phyloP scores from a whole-genome alignment of 2,888 invertebrate genomes.

The Lasiommata megera region DNA sequence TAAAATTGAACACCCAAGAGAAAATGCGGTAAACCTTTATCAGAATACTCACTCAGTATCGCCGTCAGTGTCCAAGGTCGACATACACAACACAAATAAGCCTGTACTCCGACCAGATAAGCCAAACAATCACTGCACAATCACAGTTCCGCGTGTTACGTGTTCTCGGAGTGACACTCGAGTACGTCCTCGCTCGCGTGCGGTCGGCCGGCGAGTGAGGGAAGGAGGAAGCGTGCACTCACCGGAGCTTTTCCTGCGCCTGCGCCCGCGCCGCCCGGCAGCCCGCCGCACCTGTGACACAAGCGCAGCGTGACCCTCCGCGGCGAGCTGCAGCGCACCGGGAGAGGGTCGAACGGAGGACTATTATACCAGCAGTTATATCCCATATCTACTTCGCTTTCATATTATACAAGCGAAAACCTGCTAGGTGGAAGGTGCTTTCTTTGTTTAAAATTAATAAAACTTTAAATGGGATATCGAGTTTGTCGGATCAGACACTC shows the following conservation, averaged over 20 bases:
- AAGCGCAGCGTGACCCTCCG: slow-evolving; percentile 48
- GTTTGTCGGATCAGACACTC: too few species aligned
- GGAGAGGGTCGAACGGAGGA: too few species aligned
- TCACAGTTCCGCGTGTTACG: slow-evolving; percentile 12
- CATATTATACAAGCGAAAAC: too few species aligned
- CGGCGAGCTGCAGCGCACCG: neutral
- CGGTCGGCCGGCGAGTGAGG: slow-evolving; percentile 57
- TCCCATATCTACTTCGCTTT: too few species aligned
- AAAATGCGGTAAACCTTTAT: slow-evolving; percentile 16
- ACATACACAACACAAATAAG: slow-evolving; percentile 19
- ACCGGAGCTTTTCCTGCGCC: slow-evolving; percentile 74
- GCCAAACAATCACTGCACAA: slow-evolving; percentile 27
- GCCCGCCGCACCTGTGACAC: slow-evolving; percentile 68
- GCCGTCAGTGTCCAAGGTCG: slow-evolving; percentile 18
- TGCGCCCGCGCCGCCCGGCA: slow-evolving; percentile 64
- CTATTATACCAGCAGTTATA: too few species aligned
- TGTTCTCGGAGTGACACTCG: neutral
- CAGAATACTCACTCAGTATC: slow-evolving; percentile 22
- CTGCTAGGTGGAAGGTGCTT: too few species aligned
- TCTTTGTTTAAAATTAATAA: too few species aligned
- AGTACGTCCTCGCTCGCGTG: slow-evolving; percentile 49
- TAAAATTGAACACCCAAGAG: too few species aligned
- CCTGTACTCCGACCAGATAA: slow-evolving; percentile 1
- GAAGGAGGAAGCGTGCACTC: slow-evolving; percentile 30
- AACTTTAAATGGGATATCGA: too few species aligned